A percentile compares a stretch with the other conserved stretches of the same genome.
These are phyloP conservation scores for Heteromurus nitidus DNA, from an alignment of 2,888 invertebrate species.

Conservation along the genomic window DNA sequence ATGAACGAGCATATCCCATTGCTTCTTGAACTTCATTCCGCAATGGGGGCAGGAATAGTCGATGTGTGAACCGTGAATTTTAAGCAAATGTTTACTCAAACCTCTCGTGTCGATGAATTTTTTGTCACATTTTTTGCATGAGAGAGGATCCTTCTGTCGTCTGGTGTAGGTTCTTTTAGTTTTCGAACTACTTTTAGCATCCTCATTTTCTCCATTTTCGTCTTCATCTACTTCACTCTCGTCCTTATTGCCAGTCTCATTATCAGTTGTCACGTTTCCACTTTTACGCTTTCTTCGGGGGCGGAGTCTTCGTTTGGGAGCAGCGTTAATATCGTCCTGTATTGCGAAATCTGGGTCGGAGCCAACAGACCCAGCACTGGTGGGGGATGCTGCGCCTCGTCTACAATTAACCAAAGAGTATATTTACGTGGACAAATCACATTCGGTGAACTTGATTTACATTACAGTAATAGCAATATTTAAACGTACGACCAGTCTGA, in stretches of 20 bases:
- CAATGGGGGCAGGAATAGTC: conserved; percentile 9
- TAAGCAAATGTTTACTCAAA: background rate
- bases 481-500: conserved; percentile 22
- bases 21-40: conserved; percentile 18
- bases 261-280: background rate
- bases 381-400: conserved; percentile 11
- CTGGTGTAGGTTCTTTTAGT: background rate
- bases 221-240: background rate
- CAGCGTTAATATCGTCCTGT: background rate
- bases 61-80: background rate
- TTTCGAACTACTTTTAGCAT: background rate
- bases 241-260: background rate
- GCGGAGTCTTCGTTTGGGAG: background rate
- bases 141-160: background rate
- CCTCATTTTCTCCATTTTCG: background rate
- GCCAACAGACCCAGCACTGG: conserved; percentile 1
- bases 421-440: background rate
- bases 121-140: conserved; percentile 21
- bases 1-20: background rate
- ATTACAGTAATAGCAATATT: background rate
- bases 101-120: conserved; percentile 5
- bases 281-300: conserved; percentile 3
- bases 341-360: background rate
- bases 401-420: background rate
- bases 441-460: background rate